phyloP scores from a whole-genome alignment of 2,113 vertebrate species.

The Climacteris rufus region DNA sequence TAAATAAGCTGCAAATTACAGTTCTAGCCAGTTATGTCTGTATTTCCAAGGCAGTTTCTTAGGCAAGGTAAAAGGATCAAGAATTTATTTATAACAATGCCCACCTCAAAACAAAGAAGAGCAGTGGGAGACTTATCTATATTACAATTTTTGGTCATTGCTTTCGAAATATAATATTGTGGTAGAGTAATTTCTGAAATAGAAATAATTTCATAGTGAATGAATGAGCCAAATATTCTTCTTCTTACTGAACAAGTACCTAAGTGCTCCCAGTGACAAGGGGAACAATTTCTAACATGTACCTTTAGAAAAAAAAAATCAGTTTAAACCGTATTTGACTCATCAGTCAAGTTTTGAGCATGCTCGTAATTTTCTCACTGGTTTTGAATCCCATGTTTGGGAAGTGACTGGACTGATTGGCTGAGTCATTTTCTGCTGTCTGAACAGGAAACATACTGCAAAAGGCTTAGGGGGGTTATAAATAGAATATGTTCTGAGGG shows the following conservation, averaged over 20 bases:
- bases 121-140: neutral
- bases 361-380: neutral
- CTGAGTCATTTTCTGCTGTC: constrained; percentile 68
- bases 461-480: constrained; percentile 68
- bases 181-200: constrained; percentile 29
- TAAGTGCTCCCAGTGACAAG: neutral
- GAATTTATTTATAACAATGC: neutral
- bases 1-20: neutral
- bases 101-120: neutral
- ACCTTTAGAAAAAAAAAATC: neutral
- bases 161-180: constrained; percentile 33
- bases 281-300: neutral
- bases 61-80: neutral
- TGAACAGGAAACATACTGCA: constrained; percentile 74
- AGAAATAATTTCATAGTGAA: neutral
- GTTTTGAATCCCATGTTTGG: constrained; percentile 4
- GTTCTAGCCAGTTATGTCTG: neutral
- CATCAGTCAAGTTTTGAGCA: neutral
- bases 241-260: neutral
- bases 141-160: neutral
- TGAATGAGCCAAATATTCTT: neutral
- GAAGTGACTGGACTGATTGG: constrained; percentile 31
- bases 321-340: neutral
- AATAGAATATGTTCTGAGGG: constrained; percentile 66
- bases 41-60: neutral